Evolutionary conservation across 2,797 vertebrate species (phyloP).

Genomic region (Xiphophorus birchmanni): DNA sequence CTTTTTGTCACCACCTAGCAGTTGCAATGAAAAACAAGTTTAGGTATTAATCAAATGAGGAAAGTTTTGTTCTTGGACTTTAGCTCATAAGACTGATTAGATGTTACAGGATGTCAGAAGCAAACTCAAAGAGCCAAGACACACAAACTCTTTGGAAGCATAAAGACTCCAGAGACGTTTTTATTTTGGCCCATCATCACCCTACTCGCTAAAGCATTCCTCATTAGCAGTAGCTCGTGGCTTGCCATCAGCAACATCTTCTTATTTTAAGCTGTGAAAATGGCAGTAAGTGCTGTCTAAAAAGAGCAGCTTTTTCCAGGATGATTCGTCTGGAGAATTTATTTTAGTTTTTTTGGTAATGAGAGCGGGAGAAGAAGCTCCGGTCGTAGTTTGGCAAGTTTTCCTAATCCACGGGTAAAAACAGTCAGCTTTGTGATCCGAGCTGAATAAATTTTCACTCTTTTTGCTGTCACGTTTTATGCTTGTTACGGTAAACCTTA

Average conservation of each 20-base stretch:
- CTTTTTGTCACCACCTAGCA: background rate
- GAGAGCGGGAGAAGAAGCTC: background rate
- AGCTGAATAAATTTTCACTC: background rate
- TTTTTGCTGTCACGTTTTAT: background rate
- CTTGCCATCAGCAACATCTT: constrained; percentile 1
- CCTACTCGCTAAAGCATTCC: background rate
- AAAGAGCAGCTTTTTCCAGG: background rate
- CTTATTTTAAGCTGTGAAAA: constrained; percentile 9
- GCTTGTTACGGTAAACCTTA: background rate
- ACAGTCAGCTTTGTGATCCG: background rate
- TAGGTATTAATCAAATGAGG: background rate
- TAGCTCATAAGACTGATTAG: background rate
- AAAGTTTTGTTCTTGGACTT: background rate
- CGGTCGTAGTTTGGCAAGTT: background rate
- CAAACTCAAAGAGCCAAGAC: background rate
- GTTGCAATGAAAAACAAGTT: background rate
- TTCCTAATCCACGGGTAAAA: background rate
- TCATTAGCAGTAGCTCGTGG: background rate
- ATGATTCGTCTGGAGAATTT: background rate
- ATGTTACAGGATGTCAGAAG: background rate
- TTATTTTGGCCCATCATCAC: constrained; percentile 3
- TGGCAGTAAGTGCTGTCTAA: background rate
- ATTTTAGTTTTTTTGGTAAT: background rate
- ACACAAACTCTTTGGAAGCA: background rate
- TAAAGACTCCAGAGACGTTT: background rate